Evolutionary conservation across 2,113 vertebrate genomes (phyloP), one percentile per base, ranked within the genome.

Genomic region (Bos javanicus): DNA sequence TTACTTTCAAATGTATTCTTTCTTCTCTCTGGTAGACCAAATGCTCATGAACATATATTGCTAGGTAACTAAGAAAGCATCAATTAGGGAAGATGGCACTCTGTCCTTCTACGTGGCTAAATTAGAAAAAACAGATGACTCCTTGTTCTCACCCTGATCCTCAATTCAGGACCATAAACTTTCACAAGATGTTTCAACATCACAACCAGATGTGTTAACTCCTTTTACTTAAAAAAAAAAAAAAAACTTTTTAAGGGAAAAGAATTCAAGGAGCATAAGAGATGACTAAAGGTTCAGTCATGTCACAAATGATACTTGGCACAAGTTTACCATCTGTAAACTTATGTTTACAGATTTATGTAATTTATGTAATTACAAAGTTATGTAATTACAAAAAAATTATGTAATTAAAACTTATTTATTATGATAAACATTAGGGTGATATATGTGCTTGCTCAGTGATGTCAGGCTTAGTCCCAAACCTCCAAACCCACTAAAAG

Each of bases 121-220:
- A 83, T 39, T 39, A 94, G 21, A 28, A 90, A 62, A 97, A 96
- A 96, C 43, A 94, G 93, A 96, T 81, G 50, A 91, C 17, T 93
- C 52, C 64, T 92, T 95, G 56, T 96, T 96, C 87, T 96, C 96
- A 97, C 67, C 6, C 54, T 62, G 43, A 15, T 94, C 92, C 80
- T 92, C 78, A 89, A 74, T 96, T 90, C 50, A 95, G 56, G 56
- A 57, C 50, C 60, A 96, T n/a, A 92, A 33, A 90, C 95, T 94
- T 96, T 90, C 80, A 52, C 28, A 17, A 94, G 60, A 78, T 76
- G 36, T 88, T 90, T 97, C 92, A 95, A 88, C 56, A 83, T 50
- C 93, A 78, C 97, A 95, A 90, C 50, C 46, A 97, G 26, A 96
- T 95, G 78, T 46, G 3, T 57, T 94, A 84, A 93, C 86, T 89